A percentile compares a stretch with the other conserved stretches of the same genome.
phyloP scores from a whole-genome alignment of 1,140 invertebrate genomes.

The Lerema accius region DNA sequence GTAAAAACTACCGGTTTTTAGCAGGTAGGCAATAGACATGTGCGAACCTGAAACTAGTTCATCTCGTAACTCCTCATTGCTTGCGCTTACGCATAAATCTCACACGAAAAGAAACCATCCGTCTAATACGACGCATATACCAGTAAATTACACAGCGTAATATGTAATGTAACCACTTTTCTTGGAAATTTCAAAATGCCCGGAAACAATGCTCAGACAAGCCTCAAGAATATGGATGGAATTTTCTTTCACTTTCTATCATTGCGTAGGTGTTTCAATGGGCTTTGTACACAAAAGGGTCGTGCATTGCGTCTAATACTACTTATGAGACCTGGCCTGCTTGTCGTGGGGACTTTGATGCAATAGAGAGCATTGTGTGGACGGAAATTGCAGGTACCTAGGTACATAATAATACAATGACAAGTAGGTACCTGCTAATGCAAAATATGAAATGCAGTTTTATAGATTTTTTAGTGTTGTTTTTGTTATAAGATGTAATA shows the following conservation, averaged over 20 bases:
- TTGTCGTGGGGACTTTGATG: conserved; percentile 12
- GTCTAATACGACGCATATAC: neutral
- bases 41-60: conserved; percentile 9
- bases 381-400: neutral
- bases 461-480: too few relatives aligned
- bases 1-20: conserved; percentile 1
- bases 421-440: too few relatives aligned
- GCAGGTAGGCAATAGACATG: too few relatives aligned
- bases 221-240: conserved; percentile 26
- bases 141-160: conserved; percentile 4
- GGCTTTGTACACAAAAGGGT: conserved; percentile 19
- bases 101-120: neutral
- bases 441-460: too few relatives aligned
- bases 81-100: neutral
- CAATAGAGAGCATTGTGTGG: conserved; percentile 8
- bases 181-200: conserved; percentile 16
- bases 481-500: too few relatives aligned
- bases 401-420: too few relatives aligned
- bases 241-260: conserved; percentile 42
- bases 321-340: conserved; percentile 23
- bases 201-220: conserved; percentile 28
- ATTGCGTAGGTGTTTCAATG: conserved; percentile 36
- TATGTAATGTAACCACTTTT: conserved; percentile 14
- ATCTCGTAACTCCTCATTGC: neutral
- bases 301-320: conserved; percentile 34